These are phyloP conservation scores for Hozukius guyotensis DNA, from an alignment of 2,797 vertebrate genomes.

Conservation along the genomic window DNA sequence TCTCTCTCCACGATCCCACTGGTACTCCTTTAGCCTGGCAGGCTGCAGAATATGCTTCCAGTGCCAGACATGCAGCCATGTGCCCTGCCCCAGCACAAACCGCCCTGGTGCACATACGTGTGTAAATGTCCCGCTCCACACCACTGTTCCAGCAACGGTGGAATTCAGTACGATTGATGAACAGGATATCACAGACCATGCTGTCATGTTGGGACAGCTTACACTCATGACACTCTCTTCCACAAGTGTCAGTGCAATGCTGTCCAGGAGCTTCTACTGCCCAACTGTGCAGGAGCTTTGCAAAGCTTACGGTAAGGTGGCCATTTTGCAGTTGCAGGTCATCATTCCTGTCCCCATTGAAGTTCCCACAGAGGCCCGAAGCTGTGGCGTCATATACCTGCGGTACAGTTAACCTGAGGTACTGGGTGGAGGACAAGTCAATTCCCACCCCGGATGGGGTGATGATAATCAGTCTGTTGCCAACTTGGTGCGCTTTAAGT, in stretches of 20 bases:
- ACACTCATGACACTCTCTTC: constrained; percentile 33
- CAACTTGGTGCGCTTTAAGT: constrained; percentile 25
- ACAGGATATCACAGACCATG: constrained; percentile 29
- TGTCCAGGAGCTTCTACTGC: neutral
- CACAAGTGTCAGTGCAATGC: constrained; percentile 33
- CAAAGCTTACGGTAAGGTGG: neutral
- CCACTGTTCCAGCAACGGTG: constrained; percentile 14
- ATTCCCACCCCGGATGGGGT: constrained; percentile 42
- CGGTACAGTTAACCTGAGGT: constrained; percentile 44
- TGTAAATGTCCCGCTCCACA: constrained; percentile 27
- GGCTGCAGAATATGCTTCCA: constrained; percentile 43
- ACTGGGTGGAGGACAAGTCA: constrained; percentile 36
- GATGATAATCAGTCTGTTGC: constrained; percentile 25
- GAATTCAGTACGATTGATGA: constrained; percentile 19
- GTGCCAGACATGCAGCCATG: constrained; percentile 20
- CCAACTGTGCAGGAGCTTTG: constrained; percentile 43
- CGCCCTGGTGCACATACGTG: constrained; percentile 17
- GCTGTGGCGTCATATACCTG: constrained; percentile 7
- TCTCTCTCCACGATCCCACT: constrained; percentile 36
- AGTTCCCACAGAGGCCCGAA: constrained; percentile 70
- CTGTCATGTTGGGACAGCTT: neutral
- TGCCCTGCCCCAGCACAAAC: constrained; percentile 32
- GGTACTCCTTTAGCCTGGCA: constrained; percentile 27
- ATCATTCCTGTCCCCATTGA: constrained; percentile 49
- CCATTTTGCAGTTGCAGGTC: constrained; percentile 43